Conservation (phyloP, 2,113 vertebrate genomes). For the Rhinichthys klamathensis region DNA sequence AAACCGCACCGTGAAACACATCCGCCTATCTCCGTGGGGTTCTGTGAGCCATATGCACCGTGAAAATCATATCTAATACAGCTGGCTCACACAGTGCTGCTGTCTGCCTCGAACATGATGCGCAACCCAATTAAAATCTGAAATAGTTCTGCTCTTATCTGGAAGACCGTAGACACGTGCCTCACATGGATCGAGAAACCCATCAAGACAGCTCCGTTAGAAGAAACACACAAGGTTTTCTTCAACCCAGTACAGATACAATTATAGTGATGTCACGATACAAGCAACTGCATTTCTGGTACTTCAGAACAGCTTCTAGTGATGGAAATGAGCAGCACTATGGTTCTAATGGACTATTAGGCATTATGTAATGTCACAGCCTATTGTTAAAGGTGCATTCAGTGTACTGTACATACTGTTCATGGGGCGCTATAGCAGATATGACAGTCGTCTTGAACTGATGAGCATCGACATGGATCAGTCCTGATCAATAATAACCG, state of each 20-base stretch:
- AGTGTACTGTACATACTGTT: neutral
- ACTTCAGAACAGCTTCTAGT: neutral
- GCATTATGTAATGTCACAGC: neutral
- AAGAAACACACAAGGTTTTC: neutral
- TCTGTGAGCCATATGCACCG: neutral
- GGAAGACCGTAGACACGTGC: slow-evolving; percentile 1
- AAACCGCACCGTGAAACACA: neutral
- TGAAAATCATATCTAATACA: slow-evolving; percentile 23
- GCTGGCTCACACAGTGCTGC: slow-evolving; percentile 3
- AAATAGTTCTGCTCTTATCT: slow-evolving; percentile 25
- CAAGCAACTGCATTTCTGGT: neutral
- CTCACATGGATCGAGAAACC: slow-evolving; percentile 1
- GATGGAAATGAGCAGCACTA: neutral
- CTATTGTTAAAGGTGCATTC: too few species aligned
- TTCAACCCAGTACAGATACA: neutral
- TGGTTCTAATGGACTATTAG: neutral
- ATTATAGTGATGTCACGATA: neutral
- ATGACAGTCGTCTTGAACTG: too few species aligned
- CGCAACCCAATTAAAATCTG: slow-evolving; percentile 31
- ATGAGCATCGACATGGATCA: too few species aligned
- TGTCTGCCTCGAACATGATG: slow-evolving; percentile 1
- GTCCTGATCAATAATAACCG: too few species aligned
- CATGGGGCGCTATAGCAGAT: too few species aligned
- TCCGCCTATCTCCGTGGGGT: neutral
- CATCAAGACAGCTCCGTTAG: neutral